phyloP scores from a whole-genome alignment of 2,888 invertebrate species.

The Drosophila testacea region DNA sequence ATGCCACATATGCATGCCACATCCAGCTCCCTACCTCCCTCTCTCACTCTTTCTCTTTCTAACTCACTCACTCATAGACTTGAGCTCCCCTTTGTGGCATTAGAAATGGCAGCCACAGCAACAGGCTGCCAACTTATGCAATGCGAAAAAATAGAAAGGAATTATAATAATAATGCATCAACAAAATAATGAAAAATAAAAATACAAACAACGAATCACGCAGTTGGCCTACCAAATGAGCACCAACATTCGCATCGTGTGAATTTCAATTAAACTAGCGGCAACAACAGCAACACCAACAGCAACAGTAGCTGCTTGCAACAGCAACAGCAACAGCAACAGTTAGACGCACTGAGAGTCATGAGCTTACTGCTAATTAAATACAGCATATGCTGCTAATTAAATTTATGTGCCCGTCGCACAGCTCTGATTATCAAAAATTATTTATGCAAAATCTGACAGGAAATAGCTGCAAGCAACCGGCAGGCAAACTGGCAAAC shows the following conservation, averaged over 20 bases:
- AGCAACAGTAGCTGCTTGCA: slow-evolving; percentile 18
- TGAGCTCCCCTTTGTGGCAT: slow-evolving; percentile 29
- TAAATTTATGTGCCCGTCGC: slow-evolving; percentile 79
- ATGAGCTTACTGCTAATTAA: slow-evolving; percentile 68
- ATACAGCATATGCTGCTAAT: slow-evolving; percentile 75
- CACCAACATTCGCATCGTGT: slow-evolving; percentile 75
- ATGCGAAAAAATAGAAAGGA: slow-evolving; percentile 69
- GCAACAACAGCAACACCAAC: slow-evolving; percentile 26
- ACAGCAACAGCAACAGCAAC: slow-evolving; percentile 33
- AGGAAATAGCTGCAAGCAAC: slow-evolving; percentile 72
- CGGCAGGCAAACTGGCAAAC: slow-evolving; percentile 37
- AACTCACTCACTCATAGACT: neutral
- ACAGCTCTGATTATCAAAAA: slow-evolving; percentile 77
- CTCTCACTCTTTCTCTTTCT: neutral
- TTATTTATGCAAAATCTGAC: slow-evolving; percentile 80
- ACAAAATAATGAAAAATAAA: slow-evolving; percentile 54
- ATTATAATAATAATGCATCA: slow-evolving; percentile 73
- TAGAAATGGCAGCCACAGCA: slow-evolving; percentile 53
- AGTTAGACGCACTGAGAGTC: slow-evolving; percentile 63
- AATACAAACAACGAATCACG: slow-evolving; percentile 55
- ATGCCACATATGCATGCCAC: slow-evolving; percentile 71
- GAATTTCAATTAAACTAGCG: slow-evolving; percentile 81
- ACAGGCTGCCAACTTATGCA: slow-evolving; percentile 67
- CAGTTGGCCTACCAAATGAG: slow-evolving; percentile 77
- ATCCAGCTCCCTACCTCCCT: neutral